Evolutionary conservation across 2,797 vertebrate species (phyloP).

Genomic region (Gambusia yucatana): DNA sequence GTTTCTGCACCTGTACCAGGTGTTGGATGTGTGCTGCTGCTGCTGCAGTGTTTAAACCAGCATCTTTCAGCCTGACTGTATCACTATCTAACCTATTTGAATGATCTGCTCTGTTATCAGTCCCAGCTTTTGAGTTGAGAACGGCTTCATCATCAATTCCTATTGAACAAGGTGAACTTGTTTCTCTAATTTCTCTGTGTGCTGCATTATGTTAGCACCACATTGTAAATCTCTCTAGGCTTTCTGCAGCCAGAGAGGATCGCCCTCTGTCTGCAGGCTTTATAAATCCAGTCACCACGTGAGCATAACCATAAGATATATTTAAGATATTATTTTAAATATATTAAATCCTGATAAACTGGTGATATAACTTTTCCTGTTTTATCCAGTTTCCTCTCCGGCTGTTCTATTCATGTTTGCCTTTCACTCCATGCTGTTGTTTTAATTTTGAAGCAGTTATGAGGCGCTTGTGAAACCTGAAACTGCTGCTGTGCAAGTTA

Average conservation of each 20-base stretch:
- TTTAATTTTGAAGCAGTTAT: too few relatives aligned
- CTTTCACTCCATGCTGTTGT: too few relatives aligned
- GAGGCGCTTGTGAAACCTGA: too few relatives aligned
- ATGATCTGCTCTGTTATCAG: neutral
- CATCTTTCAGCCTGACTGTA: neutral
- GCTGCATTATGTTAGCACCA: neutral
- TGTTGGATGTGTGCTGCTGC: slow-evolving; percentile 10
- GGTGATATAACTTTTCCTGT: too few relatives aligned
- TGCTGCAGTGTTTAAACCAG: neutral
- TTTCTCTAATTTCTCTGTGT: neutral
- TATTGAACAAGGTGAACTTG: neutral
- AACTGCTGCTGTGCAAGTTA: too few relatives aligned
- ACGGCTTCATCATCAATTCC: neutral
- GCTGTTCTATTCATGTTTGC: too few relatives aligned
- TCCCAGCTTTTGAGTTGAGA: too few relatives aligned
- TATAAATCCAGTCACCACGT: neutral
- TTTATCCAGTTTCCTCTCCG: too few relatives aligned
- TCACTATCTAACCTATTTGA: neutral
- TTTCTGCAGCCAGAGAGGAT: too few relatives aligned
- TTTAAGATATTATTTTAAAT: too few relatives aligned
- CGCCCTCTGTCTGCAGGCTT: neutral
- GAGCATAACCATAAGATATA: neutral
- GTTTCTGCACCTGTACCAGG: slow-evolving; percentile 17
- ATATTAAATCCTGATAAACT: too few relatives aligned
- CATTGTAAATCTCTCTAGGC: neutral